Conservation (phyloP, 2,888 invertebrate species). For the Erebia aethiops region DNA sequence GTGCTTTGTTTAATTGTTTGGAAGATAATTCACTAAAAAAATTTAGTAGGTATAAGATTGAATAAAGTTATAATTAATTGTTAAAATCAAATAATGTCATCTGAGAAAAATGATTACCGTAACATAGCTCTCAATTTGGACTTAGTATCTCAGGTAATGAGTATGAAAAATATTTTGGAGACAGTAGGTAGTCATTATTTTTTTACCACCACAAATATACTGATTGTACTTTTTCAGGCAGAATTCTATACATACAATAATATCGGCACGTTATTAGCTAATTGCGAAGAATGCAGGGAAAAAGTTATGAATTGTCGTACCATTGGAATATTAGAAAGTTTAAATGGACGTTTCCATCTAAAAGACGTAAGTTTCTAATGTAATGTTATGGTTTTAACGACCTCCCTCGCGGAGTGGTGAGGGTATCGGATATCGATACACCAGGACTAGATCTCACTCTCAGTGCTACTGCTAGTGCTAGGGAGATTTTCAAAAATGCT, state of each 20-base stretch:
- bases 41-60: no score
- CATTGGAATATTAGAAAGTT: slow-evolving; percentile 62
- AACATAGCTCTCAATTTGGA: slow-evolving; percentile 54
- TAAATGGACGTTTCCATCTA: slow-evolving; percentile 58
- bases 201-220: no score
- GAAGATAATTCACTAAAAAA: no score
- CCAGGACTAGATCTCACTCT: no score
- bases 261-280: slow-evolving; percentile 49
- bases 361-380: slow-evolving; percentile 56
- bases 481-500: not conserved
- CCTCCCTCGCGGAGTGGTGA: no score
- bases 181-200: not conserved
- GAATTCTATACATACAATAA: slow-evolving; percentile 58
- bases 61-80: no score
- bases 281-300: slow-evolving; percentile 47
- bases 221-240: slow-evolving; percentile 49
- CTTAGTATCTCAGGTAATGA: slow-evolving; percentile 7
- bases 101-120: slow-evolving; percentile 49
- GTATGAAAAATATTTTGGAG: not conserved
- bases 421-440: no score
- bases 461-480: no score
- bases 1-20: no score
- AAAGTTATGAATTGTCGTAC: slow-evolving; percentile 58
- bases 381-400: not conserved
- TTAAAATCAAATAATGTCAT: slow-evolving; percentile 43